Evolutionary conservation across 2,797 vertebrate genomes (phyloP), one percentile per base, ranked within the genome.

Genomic region (Phoeniculus purpureus): DNA sequence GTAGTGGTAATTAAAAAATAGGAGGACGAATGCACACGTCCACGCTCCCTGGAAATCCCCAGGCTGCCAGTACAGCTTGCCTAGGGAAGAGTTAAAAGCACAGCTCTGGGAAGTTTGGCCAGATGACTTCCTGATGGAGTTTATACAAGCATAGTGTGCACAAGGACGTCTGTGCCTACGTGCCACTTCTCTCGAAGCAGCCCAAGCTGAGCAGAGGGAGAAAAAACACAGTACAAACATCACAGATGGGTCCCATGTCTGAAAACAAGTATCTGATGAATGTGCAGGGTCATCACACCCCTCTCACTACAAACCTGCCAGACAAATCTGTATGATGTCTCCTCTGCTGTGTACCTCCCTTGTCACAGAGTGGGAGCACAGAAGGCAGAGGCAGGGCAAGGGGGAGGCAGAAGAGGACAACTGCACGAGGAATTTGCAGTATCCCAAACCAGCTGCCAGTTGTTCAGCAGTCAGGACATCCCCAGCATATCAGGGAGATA

Each of bases 41-140:
- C 77, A 31, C 0, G 0, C 80, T 87, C 37, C 70, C 34, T 94
- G 78, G 47, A 88, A 94, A 92, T 91, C 60, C 47, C 27, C 60
- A 51, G 82, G 55, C 87, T 84, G 54, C 40, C 89, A 43, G 26
- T 37, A 62, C 73, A 61, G 78, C 81, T 81, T 77, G 90, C 79
- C 88, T 65, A 89, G 76, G 87, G 93, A 97, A 94, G 93, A 94
- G 94, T 96, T 96, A 97, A 96, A 92, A 88, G 92, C 76, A 67
- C 79, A 75, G 88, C 90, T 85, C 87, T 94, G 95, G 94, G 95
- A 96, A 96, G 92, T 94, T 93, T 96, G 92, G 89, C 95, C 89
- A 81, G 91, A 96, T 96, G 94, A 96, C 95, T 97, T 96, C 96
- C 96, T 96, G 95, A 95, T 93, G 87, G 91, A 96, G 96, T 97